Base-by-base conservation (phyloP, 2,113 vertebrate species). In the Pterocles orientalis region DNA sequence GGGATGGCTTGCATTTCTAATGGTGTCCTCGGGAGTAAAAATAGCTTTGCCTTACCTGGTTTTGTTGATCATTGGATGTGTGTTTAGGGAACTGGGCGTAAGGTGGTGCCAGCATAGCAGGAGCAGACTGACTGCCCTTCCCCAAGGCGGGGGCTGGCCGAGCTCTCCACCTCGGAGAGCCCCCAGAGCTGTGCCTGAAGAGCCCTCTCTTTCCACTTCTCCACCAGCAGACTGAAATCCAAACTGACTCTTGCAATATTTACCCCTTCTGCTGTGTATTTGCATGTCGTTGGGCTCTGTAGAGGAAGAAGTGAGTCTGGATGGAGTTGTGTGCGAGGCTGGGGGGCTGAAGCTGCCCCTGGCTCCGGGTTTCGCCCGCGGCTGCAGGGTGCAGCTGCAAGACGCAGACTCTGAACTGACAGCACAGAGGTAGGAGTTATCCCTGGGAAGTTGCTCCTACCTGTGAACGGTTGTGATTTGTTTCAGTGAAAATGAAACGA, bases 331-430 rank as follows among this genome's bases (percentile, higher is more conserved):
- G 39, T 41, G 39, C 11, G 39, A 41, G 39, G 39, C 39, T 41
- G 39, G 39, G 10, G 39, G 39, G 6, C 34, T 78, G 47, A 66
- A 73, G 53, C 68, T 73, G 54, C 60, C 36, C 0, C 2, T 51
- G 18, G 33, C 36, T 66, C 53, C 41, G 29, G 43, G 14, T 11
- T 41, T 45, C 34, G 65, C 29, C 50, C 1, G 2, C 43, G 50
- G 18, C 57, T 71, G 5, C 45, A 45, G 28, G 28, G 21, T 34
- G 24, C 39, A 68, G 19, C 61, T 54, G 45, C 61, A 41, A 41
- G 53, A 11, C 45, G 45, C 16, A 47, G 14, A 25, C 36, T 61
- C 29, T 0, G 1, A 14, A 31, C 34, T 51, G 20, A 14, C 1
- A 1, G 45, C 45, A 25, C 28, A 18, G 47, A 34, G 33, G 39